These are phyloP conservation scores for Cassiopea xamachana DNA, from an alignment of 30 jellyfish, hydroid and myxozoan species.

Conservation along the genomic window DNA sequence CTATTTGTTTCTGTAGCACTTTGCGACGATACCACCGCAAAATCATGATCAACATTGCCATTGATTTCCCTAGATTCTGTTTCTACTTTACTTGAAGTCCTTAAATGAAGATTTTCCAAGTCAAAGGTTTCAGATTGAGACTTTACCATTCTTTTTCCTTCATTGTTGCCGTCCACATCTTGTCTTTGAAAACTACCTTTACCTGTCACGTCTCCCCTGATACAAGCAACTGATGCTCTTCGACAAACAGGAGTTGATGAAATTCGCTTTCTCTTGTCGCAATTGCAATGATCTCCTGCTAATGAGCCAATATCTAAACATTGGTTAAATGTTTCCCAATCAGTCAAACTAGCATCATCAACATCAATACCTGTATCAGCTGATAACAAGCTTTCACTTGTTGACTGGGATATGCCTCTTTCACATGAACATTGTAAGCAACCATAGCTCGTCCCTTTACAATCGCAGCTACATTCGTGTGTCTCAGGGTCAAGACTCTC, in stretches of 20 bases:
- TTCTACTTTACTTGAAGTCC: too few species aligned
- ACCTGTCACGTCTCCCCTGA: background rate
- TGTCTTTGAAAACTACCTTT: background rate
- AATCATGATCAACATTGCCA: background rate
- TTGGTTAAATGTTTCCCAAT: conserved; percentile 16
- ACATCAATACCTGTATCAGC: conserved; percentile 68
- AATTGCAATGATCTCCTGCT: background rate
- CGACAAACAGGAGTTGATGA: conserved; percentile 4
- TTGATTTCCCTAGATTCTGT: background rate
- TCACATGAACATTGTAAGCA: conserved; percentile 42
- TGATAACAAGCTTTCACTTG: conserved; percentile 50
- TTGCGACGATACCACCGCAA: background rate
- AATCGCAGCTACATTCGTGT: background rate
- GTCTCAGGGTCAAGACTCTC: background rate
- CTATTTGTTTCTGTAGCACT: background rate
- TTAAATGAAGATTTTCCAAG: too few species aligned
- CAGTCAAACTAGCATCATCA: conserved; percentile 40
- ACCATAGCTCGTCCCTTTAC: conserved; percentile 16
- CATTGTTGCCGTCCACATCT: background rate
- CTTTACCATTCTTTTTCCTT: background rate
- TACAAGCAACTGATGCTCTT: background rate
- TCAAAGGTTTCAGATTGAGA: background rate
- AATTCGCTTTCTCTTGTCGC: background rate
- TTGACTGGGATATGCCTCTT: conserved; percentile 30
- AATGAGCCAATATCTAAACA: background rate